A percentile compares a stretch with the other conserved stretches of the same genome.
Evolutionary conservation across 2,888 invertebrate species (phyloP).

Genomic region (Nemapogon koenigi): DNA sequence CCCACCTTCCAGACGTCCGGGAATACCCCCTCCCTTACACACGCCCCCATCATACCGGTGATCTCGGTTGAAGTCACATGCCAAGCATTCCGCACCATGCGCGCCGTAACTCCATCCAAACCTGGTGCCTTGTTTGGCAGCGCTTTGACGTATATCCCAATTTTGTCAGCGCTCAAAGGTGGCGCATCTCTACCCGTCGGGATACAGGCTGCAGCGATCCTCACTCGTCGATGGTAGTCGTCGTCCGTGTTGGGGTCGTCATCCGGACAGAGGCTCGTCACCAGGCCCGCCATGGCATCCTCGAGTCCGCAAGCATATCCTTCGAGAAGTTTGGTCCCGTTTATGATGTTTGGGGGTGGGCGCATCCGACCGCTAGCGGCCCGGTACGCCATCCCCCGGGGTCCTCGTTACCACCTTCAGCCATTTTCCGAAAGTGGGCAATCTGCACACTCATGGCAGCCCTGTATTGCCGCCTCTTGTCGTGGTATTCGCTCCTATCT

Average conservation of each 20-base stretch:
- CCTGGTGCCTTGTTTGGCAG: not conserved
- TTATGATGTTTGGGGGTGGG: not conserved
- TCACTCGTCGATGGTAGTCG: not conserved
- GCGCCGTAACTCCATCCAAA: not conserved
- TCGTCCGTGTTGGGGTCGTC: slow-evolving; percentile 1
- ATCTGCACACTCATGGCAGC: not conserved
- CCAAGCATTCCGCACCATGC: not conserved
- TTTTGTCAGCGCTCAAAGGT: not conserved
- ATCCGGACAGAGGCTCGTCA: slow-evolving; percentile 6
- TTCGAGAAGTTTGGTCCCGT: not conserved
- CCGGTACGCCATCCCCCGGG: slow-evolving; percentile 7
- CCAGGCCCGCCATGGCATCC: not conserved
- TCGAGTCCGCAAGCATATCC: not conserved
- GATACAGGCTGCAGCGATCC: not conserved
- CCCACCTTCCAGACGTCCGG: not conserved
- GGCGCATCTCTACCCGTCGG: slow-evolving; percentile 1
- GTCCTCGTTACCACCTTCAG: slow-evolving; percentile 1
- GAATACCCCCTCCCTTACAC: too few relatives aligned
- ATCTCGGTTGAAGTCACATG: not conserved
- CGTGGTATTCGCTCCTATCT: not conserved
- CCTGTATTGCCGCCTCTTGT: not conserved
- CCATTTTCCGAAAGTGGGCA: not conserved
- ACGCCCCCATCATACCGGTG: not conserved
- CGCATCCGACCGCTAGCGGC: not conserved
- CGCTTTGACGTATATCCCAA: too few relatives aligned